phyloP scores from a whole-genome alignment of 64 coral and sea anemone genomes.

The Orbicella faveolata region DNA sequence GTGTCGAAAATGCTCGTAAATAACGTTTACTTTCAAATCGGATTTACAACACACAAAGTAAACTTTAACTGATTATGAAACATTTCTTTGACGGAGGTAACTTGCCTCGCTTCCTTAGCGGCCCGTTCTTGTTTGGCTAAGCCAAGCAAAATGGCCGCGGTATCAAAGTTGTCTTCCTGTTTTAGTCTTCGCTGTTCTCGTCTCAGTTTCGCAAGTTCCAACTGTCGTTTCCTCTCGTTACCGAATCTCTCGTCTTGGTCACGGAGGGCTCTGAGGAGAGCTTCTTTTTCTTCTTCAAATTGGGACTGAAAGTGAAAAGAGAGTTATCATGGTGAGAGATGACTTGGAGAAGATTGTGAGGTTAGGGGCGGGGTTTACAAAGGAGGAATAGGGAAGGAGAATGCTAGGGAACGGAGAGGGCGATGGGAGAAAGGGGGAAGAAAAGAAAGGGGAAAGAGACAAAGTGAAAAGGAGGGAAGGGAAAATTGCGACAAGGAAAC shows the following conservation, averaged over 20 bases:
- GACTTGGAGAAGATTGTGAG: neutral
- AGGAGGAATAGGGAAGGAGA: neutral
- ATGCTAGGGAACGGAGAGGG: neutral
- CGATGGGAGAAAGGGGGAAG: neutral
- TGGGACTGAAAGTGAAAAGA: constrained; percentile 58
- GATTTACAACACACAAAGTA: too few relatives aligned
- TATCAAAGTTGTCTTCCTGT: constrained; percentile 94
- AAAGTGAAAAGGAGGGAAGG: neutral
- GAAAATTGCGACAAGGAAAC: neutral
- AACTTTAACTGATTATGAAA: too few relatives aligned
- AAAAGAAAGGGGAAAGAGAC: neutral
- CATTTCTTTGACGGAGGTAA: neutral
- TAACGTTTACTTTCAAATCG: too few relatives aligned
- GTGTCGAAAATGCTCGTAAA: too few relatives aligned
- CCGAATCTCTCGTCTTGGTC: constrained; percentile 81
- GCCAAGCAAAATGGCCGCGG: constrained; percentile 83
- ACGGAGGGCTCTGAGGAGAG: constrained; percentile 73
- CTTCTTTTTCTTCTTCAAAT: constrained; percentile 96
- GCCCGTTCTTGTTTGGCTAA: constrained; percentile 85
- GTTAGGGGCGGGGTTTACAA: neutral
- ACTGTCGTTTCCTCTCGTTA: constrained; percentile 77
- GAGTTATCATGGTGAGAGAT: neutral
- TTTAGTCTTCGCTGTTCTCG: constrained; percentile 84
- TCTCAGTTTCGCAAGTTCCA: constrained; percentile 85
- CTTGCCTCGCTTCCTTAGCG: constrained; percentile 71